Conservation (phyloP, 2,888 invertebrate species). For the Heliothis peltigera region DNA sequence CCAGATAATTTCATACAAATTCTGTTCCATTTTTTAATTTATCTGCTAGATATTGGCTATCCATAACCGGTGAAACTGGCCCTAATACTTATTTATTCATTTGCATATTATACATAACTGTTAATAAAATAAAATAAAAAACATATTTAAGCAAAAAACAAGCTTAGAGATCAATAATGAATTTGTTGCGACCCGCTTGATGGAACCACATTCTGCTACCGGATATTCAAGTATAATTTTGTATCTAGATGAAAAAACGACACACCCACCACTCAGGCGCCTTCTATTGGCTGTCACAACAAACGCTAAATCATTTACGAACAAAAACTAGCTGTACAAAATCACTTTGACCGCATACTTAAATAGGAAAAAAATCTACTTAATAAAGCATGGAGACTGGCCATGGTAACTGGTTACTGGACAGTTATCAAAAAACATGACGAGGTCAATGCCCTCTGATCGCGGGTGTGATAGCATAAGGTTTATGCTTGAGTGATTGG, state of each 20-base stretch:
- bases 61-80: too few relatives aligned
- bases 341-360: slow-evolving; percentile 25
- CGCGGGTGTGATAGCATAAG: slow-evolving; percentile 25
- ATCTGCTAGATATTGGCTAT: too few relatives aligned
- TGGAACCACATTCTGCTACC: neutral
- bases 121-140: too few relatives aligned
- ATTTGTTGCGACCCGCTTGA: neutral
- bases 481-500: slow-evolving; percentile 28
- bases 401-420: slow-evolving; percentile 48
- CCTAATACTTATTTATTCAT: too few relatives aligned
- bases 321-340: slow-evolving; percentile 34
- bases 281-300: slow-evolving; percentile 8
- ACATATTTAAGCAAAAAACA: too few relatives aligned
- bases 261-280: neutral
- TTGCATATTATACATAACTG: too few relatives aligned
- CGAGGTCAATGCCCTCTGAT: slow-evolving; percentile 37
- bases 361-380: slow-evolving; percentile 2
- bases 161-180: neutral
- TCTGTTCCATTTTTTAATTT: too few relatives aligned
- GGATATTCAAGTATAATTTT: neutral
- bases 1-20: too few relatives aligned
- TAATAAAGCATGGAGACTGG: slow-evolving; percentile 26
- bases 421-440: slow-evolving; percentile 23
- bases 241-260: neutral
- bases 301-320: slow-evolving; percentile 12